Evolutionary conservation across 2,797 vertebrate genomes (phyloP).

Genomic region (Clarias fuscus): DNA sequence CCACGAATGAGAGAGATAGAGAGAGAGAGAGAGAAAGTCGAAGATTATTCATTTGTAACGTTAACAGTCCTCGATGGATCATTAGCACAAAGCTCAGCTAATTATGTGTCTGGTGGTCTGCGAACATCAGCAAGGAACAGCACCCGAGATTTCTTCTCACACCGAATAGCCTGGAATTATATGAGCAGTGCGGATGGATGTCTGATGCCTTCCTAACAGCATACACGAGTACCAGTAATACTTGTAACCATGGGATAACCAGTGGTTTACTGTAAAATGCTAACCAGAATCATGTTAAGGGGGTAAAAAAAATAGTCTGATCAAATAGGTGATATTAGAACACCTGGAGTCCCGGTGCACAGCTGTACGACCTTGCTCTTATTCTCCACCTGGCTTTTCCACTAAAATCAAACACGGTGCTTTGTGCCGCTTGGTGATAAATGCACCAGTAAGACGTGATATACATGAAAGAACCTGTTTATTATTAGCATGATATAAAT

Average conservation of each 20-base stretch:
- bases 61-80: neutral
- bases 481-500: neutral
- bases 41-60: neutral
- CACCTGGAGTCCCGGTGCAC: neutral
- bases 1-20: neutral
- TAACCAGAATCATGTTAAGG: neutral
- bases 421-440: neutral
- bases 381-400: neutral
- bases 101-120: neutral
- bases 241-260: neutral
- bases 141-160: neutral
- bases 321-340: neutral
- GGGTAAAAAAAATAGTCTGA: neutral
- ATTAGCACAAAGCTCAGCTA: constrained; percentile 46
- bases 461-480: neutral
- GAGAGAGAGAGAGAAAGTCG: neutral
- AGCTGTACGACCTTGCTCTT: constrained; percentile 4
- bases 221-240: too few relatives aligned
- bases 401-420: neutral
- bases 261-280: neutral
- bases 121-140: constrained; percentile 1
- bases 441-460: neutral
- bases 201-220: neutral
- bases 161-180: neutral
- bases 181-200: neutral